Percentiles rank a stretch among this genome's conserved stretches.
Evolutionary conservation across 2,888 invertebrate species (phyloP).

Genomic region (Steromphala cineraria): DNA sequence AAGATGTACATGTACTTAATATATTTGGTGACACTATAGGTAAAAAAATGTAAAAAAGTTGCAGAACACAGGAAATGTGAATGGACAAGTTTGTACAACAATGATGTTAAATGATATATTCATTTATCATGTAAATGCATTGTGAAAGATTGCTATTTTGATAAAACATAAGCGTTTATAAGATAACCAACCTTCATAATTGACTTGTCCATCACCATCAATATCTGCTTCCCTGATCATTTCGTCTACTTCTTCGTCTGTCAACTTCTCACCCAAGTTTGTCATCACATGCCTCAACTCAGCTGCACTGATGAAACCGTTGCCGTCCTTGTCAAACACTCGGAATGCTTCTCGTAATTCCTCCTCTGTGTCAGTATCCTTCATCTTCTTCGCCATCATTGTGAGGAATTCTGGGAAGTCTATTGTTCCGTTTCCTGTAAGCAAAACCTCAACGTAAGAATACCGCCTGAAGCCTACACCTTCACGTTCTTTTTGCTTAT

Average conservation of each 20-base stretch:
- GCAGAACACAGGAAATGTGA: too few relatives aligned
- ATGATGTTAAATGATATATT: too few relatives aligned
- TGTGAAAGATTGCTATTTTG: too few relatives aligned
- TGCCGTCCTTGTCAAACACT: slow-evolving; percentile 99
- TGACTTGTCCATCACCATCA: slow-evolving; percentile 92
- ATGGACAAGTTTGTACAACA: too few relatives aligned
- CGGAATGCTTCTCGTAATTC: slow-evolving; percentile 98
- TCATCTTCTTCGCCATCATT: slow-evolving; percentile 99
- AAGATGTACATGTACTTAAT: too few relatives aligned
- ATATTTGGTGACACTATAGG: too few relatives aligned
- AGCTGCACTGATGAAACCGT: slow-evolving; percentile 98
- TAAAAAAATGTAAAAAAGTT: too few relatives aligned
- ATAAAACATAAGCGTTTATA: background rate
- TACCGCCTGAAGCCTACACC: too few relatives aligned
- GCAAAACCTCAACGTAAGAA: too few relatives aligned
- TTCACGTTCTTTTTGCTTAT: too few relatives aligned
- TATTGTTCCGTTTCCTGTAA: slow-evolving; percentile 96
- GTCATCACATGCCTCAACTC: slow-evolving; percentile 99
- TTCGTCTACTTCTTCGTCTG: slow-evolving; percentile 99
- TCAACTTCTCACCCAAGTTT: slow-evolving; percentile 99
- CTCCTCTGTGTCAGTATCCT: slow-evolving; percentile 99
- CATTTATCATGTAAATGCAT: too few relatives aligned
- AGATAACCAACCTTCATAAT: slow-evolving; percentile 29
- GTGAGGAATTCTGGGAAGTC: slow-evolving; percentile 99
- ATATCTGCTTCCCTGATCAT: slow-evolving; percentile 99